Evolutionary conservation across 2,113 vertebrate species (phyloP).

Genomic region (Calypte anna): DNA sequence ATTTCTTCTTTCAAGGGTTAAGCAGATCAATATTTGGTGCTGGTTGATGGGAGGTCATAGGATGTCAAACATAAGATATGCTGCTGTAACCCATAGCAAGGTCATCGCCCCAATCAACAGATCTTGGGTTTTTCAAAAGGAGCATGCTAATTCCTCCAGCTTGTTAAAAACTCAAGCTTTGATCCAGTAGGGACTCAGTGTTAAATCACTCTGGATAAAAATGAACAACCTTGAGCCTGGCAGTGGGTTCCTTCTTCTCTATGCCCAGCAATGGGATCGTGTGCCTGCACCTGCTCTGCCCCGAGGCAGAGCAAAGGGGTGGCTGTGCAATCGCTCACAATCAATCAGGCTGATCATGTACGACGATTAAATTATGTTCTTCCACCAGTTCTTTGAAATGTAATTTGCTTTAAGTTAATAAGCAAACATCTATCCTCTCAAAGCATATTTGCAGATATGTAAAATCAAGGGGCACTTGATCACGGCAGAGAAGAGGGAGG

Average conservation of each 20-base stretch:
- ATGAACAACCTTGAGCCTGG: neutral
- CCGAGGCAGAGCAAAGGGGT: neutral
- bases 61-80: neutral
- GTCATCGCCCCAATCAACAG: neutral
- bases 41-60: neutral
- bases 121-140: neutral
- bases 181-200: neutral
- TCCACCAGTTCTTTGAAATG: slow-evolving; percentile 3
- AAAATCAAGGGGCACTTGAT: neutral
- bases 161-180: neutral
- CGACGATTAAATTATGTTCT: neutral
- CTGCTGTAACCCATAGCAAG: neutral
- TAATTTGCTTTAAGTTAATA: slow-evolving; percentile 40
- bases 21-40: neutral
- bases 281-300: neutral
- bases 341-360: neutral
- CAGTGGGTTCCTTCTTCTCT: neutral
- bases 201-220: neutral
- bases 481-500: neutral
- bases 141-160: accelerated
- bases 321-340: neutral
- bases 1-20: slow-evolving; percentile 9
- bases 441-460: neutral
- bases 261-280: too few relatives aligned
- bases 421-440: slow-evolving; percentile 13